Conservation (phyloP, 2,113 vertebrate genomes). For the Hippoglossus stenolepis region DNA sequence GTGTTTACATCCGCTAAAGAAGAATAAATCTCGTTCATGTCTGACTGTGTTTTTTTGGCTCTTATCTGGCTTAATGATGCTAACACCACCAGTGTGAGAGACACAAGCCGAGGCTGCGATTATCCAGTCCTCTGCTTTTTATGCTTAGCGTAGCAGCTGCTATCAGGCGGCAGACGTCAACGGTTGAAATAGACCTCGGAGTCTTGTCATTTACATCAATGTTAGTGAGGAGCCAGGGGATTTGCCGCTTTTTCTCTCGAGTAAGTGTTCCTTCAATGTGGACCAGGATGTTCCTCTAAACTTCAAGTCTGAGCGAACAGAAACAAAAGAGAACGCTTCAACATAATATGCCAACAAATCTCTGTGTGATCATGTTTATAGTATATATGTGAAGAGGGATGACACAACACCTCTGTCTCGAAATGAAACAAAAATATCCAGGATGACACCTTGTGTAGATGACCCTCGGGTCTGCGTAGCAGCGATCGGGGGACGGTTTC, state of each 20-base stretch:
- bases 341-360: too few relatives aligned
- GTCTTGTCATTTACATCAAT: background rate
- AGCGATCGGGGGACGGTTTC: too few relatives aligned
- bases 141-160: background rate
- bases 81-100: background rate
- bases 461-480: too few relatives aligned
- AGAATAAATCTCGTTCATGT: background rate
- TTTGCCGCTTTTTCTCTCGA: background rate
- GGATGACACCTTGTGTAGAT: too few relatives aligned
- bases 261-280: background rate
- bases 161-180: background rate
- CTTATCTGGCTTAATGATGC: background rate
- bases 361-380: too few relatives aligned
- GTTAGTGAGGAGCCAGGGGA: background rate
- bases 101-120: background rate
- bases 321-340: too few relatives aligned
- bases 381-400: too few relatives aligned
- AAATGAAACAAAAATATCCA: too few relatives aligned
- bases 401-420: too few relatives aligned
- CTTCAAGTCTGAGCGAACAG: background rate
- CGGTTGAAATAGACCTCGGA: background rate
- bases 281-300: background rate
- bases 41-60: background rate
- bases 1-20: background rate
- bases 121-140: background rate